Conservation (phyloP, 2,888 invertebrate genomes). For the Orgyia antiqua region DNA sequence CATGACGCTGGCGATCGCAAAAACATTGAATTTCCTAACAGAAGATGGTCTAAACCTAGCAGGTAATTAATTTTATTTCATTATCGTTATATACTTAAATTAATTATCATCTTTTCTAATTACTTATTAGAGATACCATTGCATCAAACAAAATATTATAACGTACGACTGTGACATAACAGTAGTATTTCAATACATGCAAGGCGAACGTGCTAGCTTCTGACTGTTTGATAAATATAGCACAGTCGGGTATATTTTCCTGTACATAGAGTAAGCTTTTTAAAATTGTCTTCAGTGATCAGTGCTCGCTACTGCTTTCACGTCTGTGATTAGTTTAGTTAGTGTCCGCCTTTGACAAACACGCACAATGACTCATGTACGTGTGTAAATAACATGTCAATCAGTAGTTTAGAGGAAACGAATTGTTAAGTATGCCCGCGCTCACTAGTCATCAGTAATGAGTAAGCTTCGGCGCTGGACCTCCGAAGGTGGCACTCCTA, state of each 20-base stretch:
- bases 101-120: too few species aligned
- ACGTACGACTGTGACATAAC: constrained; percentile 54
- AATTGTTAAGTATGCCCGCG: constrained; percentile 44
- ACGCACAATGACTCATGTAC: constrained; percentile 51
- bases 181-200: constrained; percentile 56
- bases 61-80: constrained; percentile 48
- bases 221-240: constrained; percentile 71
- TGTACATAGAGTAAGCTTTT: constrained; percentile 71
- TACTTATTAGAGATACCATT: too few species aligned
- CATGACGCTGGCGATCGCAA: constrained; percentile 41
- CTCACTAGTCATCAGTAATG: constrained; percentile 56
- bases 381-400: constrained; percentile 34
- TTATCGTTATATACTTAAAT: too few species aligned
- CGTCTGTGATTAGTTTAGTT: constrained; percentile 69
- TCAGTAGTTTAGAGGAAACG: constrained; percentile 33
- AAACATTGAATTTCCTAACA: constrained; percentile 40
- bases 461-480: constrained; percentile 80
- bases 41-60: constrained; percentile 71
- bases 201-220: constrained; percentile 71
- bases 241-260: constrained; percentile 59
- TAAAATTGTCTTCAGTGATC: constrained; percentile 74
- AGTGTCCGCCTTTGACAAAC: constrained; percentile 53
- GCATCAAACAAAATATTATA: constrained; percentile 28
- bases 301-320: constrained; percentile 73
- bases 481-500: constrained; percentile 82